Evolutionary conservation across 2,113 vertebrate species (phyloP).

Genomic region (Cheilinus undulatus): DNA sequence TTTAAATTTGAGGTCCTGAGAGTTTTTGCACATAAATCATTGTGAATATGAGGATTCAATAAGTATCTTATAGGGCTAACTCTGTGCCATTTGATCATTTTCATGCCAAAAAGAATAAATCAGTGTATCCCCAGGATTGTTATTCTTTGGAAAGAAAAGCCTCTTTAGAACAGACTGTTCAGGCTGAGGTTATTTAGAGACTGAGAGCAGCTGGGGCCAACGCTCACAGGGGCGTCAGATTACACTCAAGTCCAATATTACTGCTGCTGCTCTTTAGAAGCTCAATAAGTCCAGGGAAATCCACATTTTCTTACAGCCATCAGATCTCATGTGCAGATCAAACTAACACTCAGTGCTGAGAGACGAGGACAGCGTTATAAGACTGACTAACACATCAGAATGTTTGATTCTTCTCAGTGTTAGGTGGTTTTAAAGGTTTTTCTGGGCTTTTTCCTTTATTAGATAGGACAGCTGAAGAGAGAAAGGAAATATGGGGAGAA

Average conservation of each 20-base stretch:
- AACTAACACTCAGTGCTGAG: not conserved
- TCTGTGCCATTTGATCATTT: conserved; percentile 30
- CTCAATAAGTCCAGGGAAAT: not conserved
- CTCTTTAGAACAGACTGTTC: not conserved
- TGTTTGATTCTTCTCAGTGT: too few species aligned
- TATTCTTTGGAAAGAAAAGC: not conserved
- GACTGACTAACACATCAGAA: too few species aligned
- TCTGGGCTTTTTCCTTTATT: too few species aligned
- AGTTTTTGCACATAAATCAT: conserved; percentile 42
- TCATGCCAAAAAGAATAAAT: conserved; percentile 18
- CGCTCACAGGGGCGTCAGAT: conserved; percentile 9
- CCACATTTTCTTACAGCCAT: not conserved
- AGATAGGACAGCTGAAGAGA: too few species aligned
- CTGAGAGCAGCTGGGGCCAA: conserved; percentile 13
- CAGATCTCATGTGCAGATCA: conserved; percentile 5
- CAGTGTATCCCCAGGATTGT: not conserved
- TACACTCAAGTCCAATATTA: not conserved
- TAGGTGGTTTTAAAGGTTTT: too few species aligned
- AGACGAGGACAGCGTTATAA: not conserved
- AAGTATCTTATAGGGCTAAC: conserved; percentile 18
- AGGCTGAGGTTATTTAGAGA: conserved; percentile 19
- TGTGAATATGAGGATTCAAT: not conserved
- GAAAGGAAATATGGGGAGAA: too few species aligned
- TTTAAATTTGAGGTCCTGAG: not conserved
- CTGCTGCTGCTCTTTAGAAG: not conserved